Evolutionary conservation across 2,113 vertebrate genomes (phyloP).

Genomic region (Potamarius usumacintae): DNA sequence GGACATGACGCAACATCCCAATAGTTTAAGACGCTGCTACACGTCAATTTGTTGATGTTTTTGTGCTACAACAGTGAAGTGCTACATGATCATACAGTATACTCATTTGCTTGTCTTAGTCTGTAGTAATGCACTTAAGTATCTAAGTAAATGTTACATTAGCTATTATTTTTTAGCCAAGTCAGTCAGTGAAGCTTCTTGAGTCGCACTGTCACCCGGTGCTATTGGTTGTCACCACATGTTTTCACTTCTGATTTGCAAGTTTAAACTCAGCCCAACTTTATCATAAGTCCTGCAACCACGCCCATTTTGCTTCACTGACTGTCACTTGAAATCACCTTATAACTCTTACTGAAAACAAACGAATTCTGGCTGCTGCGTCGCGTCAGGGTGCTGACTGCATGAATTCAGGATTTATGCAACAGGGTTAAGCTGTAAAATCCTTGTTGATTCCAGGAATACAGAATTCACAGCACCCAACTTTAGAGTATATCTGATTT

Average conservation of each 20-base stretch:
- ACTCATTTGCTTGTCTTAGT: not conserved
- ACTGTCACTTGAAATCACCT: not conserved
- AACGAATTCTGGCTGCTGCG: not conserved
- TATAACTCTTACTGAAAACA: not conserved
- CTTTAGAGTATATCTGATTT: not conserved
- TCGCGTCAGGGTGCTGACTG: not conserved
- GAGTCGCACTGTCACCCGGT: not conserved
- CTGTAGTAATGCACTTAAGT: not conserved
- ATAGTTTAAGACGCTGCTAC: no score
- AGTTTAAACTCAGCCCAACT: not conserved
- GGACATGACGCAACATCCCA: no score
- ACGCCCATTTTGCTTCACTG: not conserved
- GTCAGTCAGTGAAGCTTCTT: not conserved
- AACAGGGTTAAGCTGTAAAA: not conserved
- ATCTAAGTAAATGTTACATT: not conserved
- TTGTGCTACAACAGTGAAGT: not conserved
- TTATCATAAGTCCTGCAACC: not conserved
- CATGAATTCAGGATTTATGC: not conserved
- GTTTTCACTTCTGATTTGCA: slow-evolving; percentile 5
- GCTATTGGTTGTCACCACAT: not conserved
- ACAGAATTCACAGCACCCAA: not conserved
- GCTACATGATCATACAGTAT: not conserved
- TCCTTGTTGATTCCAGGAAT: not conserved
- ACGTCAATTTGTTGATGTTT: no score
- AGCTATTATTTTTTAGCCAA: not conserved